Evolutionary conservation across 2,797 vertebrate species (phyloP), one percentile per base, ranked within the genome.

Genomic region (Cyclopterus lumpus): DNA sequence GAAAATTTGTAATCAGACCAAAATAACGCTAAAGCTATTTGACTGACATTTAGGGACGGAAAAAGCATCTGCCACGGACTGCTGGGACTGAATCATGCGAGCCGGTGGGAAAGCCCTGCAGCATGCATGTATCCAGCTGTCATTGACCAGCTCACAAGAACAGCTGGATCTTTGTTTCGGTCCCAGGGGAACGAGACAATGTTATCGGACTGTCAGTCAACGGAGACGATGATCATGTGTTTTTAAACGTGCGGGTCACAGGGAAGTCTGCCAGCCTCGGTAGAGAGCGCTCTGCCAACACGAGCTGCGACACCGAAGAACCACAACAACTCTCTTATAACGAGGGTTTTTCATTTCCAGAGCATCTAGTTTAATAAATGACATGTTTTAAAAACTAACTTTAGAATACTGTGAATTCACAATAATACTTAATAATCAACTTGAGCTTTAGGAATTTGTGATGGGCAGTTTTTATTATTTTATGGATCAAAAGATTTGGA

Each of bases 131-230:
- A 73, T 83, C 67, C 80, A 81, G 83, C 87, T 87, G 82, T 74
- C 77, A 71, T 0, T 72, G 80, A 85, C 72, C 80, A 22, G 63
- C 73, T 79, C 71, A 73, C 2, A 15, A 24, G 46, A 91, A 86
- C 90, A 87, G 86, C 90, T 90, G 89, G 80, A 76, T 64, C 12
- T n/a, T 12, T 65, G 46, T 54, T 64, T 14, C 14, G 54, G n/a
- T 73, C 89, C 59, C 81, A 0, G 24, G 70, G 77, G 85, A 79
- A 32, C 14, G 8, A 73, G 40, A 60, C 58, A 14, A 0, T 79
- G 80, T 82, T 88, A 82, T 86, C 57, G 1, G 42, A 71, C 71
- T 80, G 69, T 75, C 83, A 57, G 10, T 87, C 78, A 82, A 73
- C 58, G n/a, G 32, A 74, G 57, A 70, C 24, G 2, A 48, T 75